phyloP scores from a whole-genome alignment of 1,140 invertebrate species.

The Dendrolimus kikuchii region DNA sequence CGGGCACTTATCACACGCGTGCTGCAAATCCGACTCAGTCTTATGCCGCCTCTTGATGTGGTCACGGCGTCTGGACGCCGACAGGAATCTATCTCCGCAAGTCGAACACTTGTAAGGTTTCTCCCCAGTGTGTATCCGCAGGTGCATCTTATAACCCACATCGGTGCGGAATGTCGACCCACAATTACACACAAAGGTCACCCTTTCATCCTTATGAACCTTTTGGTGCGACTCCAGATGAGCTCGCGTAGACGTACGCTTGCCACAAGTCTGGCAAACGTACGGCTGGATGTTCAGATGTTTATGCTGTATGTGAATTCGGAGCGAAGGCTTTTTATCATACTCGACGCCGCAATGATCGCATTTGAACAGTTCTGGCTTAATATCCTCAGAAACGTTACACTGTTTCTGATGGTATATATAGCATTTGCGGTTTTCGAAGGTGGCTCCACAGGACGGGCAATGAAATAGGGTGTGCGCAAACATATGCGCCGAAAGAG shows the following conservation, averaged over 20 bases:
- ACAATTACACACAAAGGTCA: conserved; percentile 52
- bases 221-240: conserved; percentile 54
- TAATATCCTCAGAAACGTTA: conserved; percentile 6
- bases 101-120: conserved; percentile 82
- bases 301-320: conserved; percentile 59
- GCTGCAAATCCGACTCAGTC: conserved; percentile 29
- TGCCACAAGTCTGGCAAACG: conserved; percentile 53
- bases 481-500: conserved; percentile 35
- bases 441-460: conserved; percentile 28
- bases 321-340: conserved; percentile 50
- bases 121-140: conserved; percentile 80
- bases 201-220: conserved; percentile 43
- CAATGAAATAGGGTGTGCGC: conserved; percentile 45
- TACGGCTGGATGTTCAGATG: conserved; percentile 57
- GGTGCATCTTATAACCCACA: conserved; percentile 48
- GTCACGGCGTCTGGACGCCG: conserved; percentile 49
- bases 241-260: conserved; percentile 52
- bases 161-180: conserved; percentile 42
- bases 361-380: conserved; percentile 35
- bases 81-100: conserved; percentile 73
- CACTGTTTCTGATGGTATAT: conserved; percentile 36
- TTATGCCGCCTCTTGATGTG: conserved; percentile 55
- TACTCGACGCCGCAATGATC: conserved; percentile 50
- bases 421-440: conserved; percentile 45
- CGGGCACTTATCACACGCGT: conserved; percentile 34